A percentile compares a stretch with the other conserved stretches of the same genome.
Conservation (phyloP, 2,797 vertebrate genomes). For the Falco peregrinus region DNA sequence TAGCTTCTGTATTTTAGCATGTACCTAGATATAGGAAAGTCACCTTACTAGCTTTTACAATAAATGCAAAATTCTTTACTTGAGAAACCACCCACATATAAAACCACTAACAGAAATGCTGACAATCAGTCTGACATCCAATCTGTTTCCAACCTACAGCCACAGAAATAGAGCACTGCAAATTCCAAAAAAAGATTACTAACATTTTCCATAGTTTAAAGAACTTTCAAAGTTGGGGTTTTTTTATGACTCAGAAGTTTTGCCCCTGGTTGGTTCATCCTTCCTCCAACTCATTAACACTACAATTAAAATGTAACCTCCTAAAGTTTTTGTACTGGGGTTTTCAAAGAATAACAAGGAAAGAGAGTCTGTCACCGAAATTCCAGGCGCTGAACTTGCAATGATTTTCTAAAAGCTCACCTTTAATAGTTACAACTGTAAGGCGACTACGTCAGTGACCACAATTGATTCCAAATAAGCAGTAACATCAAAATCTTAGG, state of each 20-base stretch:
- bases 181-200: constrained; percentile 10
- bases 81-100: constrained; percentile 40
- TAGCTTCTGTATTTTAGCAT: neutral
- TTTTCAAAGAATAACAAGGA: neutral
- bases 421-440: neutral
- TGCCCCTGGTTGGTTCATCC: neutral
- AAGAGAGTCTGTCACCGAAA: neutral
- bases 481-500: neutral
- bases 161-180: constrained; percentile 52
- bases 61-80: constrained; percentile 21
- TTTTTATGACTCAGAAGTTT: constrained; percentile 21
- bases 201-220: constrained; percentile 29
- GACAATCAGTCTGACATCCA: constrained; percentile 69
- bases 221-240: constrained; percentile 13
- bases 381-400: neutral
- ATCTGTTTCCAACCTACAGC: constrained; percentile 64
- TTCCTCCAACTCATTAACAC: neutral
- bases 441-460: neutral
- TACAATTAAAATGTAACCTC: neutral
- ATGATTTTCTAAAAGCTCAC: neutral
- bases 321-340: neutral
- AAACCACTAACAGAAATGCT: constrained; percentile 41
- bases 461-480: neutral
- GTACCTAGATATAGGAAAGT: neutral
- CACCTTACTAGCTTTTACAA: constrained; percentile 33